A percentile compares a stretch with the other conserved stretches of the same genome.
These are phyloP conservation scores for Smittia aterrima DNA, from an alignment of 2,888 invertebrate genomes.

Conservation along the genomic window DNA sequence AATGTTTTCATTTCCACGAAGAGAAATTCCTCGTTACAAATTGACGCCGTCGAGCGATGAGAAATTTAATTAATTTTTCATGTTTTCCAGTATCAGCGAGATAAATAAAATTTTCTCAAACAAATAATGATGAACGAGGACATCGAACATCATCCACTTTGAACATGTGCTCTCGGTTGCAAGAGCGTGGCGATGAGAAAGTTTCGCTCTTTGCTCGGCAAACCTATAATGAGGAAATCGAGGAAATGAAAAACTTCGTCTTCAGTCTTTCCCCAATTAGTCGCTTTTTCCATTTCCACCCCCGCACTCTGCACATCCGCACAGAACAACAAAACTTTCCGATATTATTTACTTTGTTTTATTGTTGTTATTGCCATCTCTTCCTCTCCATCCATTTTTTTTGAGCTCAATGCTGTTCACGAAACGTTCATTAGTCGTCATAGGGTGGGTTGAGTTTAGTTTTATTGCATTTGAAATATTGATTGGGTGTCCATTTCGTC, in stretches of 20 bases:
- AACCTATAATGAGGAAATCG: conserved; percentile 22
- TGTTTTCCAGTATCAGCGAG: no score
- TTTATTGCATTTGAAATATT: conserved; percentile 39
- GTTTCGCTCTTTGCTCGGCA: background rate
- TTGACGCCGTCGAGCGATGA: no score
- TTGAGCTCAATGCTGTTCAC: background rate
- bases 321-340: conserved; percentile 15
- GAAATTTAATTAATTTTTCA: background rate
- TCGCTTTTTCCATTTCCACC: conserved; percentile 28
- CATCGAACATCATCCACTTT: background rate
- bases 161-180: background rate
- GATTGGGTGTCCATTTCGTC: conserved; percentile 18
- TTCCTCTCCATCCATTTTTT: background rate
- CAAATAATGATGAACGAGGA: background rate
- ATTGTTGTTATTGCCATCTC: conserved; percentile 19
- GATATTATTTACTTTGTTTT: conserved; percentile 34
- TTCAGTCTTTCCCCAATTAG: conserved; percentile 28
- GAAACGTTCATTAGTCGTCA: conserved; percentile 40
- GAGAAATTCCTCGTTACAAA: no score
- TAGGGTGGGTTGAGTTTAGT: background rate
- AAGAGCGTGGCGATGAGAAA: background rate
- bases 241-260: conserved; percentile 37
- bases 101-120: background rate
- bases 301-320: background rate
- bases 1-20: background rate